Evolutionary conservation across 1,140 invertebrate species (phyloP), one percentile per base, ranked within the genome.

Genomic region (Gryon sp.): DNA sequence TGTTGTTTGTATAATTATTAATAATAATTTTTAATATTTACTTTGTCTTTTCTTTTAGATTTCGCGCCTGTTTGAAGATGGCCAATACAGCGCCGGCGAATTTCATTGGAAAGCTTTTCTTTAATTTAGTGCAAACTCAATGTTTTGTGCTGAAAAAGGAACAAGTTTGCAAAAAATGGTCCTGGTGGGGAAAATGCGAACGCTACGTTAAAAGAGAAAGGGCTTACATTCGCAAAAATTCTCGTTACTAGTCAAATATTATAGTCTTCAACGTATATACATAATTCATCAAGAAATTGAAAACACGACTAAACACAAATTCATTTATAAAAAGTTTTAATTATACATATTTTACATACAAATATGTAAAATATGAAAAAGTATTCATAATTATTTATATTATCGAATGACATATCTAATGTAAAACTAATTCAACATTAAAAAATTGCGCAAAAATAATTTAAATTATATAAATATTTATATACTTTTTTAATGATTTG

Each of bases 31-130:
- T n/a, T n/a, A n/a, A n/a, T 15, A 20, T 24, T 11, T 4, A 28
- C 0, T 34, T 26, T 14, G 50, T 15, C 30, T 20, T 36, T 43
- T 65, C 43, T 70, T 76, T 3, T n/a, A 98, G 97, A 80, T 98
- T 98, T 85, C 93, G 96, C 45, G 93, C 95, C 1, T 99, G 97
- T 82, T 88, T 99, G 59, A 97, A 97, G 83, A 92, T 95, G 87
- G 93, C 95, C 0, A 91, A 93, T 60, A 95, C 95, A 0, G 93
- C 93, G 2, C 92, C 95, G 0, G 93, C 96, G 0, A 96, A 97
- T 82, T 91, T 98, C 65, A 95, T 98, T 78, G 97, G 97, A 1
- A 95, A 95, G 82, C 89, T 98, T 4, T 98, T 97, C 89, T 99
- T 99, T 90, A 97, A 98, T 84, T 90, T 98, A 0, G 92, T 98